Evolutionary conservation across 1,140 invertebrate genomes (phyloP).

Genomic region (Aphidius gifuensis): DNA sequence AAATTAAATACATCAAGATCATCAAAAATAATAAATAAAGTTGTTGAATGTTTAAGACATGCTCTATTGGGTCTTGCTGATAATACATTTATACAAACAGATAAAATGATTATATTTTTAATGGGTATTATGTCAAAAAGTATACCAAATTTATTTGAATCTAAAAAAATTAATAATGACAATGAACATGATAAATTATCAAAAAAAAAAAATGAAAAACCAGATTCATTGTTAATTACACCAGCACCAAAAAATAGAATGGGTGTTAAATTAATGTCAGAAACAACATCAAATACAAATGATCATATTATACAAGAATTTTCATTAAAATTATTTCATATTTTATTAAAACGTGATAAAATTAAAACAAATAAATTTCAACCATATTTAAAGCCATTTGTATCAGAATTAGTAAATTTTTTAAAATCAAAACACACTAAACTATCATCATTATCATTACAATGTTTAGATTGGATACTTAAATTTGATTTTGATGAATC

Average conservation of each 20-base stretch:
- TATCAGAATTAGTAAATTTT: constrained; percentile 71
- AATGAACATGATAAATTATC: constrained; percentile 56
- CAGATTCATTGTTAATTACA: constrained; percentile 69
- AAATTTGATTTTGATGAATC: constrained; percentile 73
- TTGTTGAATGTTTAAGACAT: constrained; percentile 73
- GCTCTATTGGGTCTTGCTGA: constrained; percentile 76
- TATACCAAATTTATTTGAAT: constrained; percentile 61
- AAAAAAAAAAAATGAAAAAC: constrained; percentile 50
- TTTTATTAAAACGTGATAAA: constrained; percentile 75
- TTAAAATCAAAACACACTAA: constrained; percentile 81
- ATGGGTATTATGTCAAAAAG: constrained; percentile 77
- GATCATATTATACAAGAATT: constrained; percentile 88
- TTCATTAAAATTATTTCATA: constrained; percentile 75
- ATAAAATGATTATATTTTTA: constrained; percentile 77
- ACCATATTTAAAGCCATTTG: constrained; percentile 77
- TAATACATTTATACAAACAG: constrained; percentile 71
- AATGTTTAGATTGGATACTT: constrained; percentile 72
- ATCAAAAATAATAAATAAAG: constrained; percentile 77
- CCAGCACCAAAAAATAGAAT: constrained; percentile 64
- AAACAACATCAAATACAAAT: constrained; percentile 73
- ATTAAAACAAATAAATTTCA: constrained; percentile 48
- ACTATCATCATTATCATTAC: constrained; percentile 64
- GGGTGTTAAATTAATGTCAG: constrained; percentile 61
- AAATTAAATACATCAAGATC: constrained; percentile 74
- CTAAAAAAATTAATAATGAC: constrained; percentile 36